Base-by-base conservation (phyloP, 1,140 invertebrate genomes). In the Megalonaias nervosa region DNA sequence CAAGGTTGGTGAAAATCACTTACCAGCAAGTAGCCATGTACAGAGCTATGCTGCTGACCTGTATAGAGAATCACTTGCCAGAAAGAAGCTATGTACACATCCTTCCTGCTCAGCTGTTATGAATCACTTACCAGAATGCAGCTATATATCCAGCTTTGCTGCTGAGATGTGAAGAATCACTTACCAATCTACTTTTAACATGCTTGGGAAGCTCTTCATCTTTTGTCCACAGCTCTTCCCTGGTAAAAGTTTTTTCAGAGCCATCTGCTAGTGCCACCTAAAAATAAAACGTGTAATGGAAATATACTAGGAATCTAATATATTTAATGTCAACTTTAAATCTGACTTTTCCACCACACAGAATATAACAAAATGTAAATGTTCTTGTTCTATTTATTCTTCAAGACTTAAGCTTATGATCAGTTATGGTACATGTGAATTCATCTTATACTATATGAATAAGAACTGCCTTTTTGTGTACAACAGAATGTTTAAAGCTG, bases 241-340 rank as follows among this genome's bases (percentile, higher is more conserved):
- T 81, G 73, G 89, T 86, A 23, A 87, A 74, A 56, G 74, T 81
- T 56, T 85, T 75, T 60, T 87, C 81, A 59, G 87, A 88, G 17
- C 86, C 89, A 86, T 92, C 90, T 81, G 92, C 91, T 89, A 92
- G 92, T 74, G 90, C 86, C 69, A 92, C 83, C 88, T 91, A 67
- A n/a, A 82, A 75, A 75, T n/a, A 71, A 64, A 58, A 61, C 19
- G 66, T 9, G 26, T 21, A 67, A 67, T 23, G 31, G n/a, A 21
- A 19, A 21, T 19, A 23, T 67, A 9, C 31, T 6, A 67, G 26
- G 17, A 67, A 67, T 23, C 17, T 21, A 66, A 26, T 19, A 64
- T 65, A 66, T 31, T 55, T 68, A 57, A 26, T 57, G n/a, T 68
- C 14, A 58, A 26, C 60, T 55, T 59, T 26, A 75, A 60, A 23